Conservation (phyloP, 37 sponge, comb jelly and placozoan genomes). For the Eunapius fragilis region DNA sequence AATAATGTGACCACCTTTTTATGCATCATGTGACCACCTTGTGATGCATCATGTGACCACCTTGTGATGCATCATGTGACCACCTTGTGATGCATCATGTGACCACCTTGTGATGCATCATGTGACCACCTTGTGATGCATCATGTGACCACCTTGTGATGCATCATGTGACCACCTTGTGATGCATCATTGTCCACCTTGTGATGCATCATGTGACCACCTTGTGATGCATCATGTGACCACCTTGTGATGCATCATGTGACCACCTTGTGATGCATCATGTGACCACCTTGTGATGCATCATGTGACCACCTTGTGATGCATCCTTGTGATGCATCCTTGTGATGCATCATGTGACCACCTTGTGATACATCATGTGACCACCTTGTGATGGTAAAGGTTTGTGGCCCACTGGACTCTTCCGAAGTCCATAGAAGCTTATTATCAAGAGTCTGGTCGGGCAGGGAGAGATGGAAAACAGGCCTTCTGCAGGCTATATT, state of each 20-base stretch:
- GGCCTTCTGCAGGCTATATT: constrained; percentile 84
- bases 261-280: background rate
- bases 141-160: background rate
- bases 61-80: too few species aligned
- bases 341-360: too few species aligned
- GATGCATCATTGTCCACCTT: too few species aligned
- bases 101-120: background rate
- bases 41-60: background rate
- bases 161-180: background rate
- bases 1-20: background rate
- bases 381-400: constrained; percentile 21
- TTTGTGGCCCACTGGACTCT: constrained; percentile 98
- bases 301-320: background rate
- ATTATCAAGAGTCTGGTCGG: constrained; percentile 96
- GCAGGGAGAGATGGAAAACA: constrained; percentile 85
- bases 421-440: constrained; percentile 93
- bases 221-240: background rate
- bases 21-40: background rate
- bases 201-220: background rate
- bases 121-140: background rate
- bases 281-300: background rate
- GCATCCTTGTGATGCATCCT: too few species aligned
- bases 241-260: background rate
- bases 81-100: too few species aligned
- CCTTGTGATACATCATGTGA: background rate